These are phyloP conservation scores for Dufourea novaeangliae DNA, from an alignment of 1,140 invertebrate species.

Conservation along the genomic window DNA sequence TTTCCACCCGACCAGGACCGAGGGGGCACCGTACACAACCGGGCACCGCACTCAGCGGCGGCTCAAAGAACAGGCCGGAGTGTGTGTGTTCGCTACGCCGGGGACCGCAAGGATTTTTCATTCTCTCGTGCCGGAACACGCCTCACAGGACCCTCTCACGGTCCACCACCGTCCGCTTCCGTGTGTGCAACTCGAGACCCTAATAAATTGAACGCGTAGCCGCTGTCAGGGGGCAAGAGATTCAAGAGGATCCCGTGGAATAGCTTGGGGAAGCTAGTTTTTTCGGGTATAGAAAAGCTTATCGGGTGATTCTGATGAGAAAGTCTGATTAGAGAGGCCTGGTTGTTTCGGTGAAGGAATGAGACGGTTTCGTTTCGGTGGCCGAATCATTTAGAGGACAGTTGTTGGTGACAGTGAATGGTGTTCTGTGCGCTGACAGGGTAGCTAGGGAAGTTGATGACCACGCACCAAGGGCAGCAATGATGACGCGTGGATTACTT, in stretches of 20 bases:
- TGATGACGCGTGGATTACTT: slow-evolving; percentile 18
- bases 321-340: background rate
- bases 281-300: too few relatives aligned
- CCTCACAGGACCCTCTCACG: background rate
- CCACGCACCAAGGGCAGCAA: background rate
- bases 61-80: slow-evolving; percentile 36
- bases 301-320: too few relatives aligned
- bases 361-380: background rate
- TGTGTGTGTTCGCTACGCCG: slow-evolving; percentile 1
- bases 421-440: background rate
- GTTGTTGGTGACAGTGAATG: slow-evolving; percentile 22
- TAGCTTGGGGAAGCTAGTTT: too few relatives aligned
- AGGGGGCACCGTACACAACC: slow-evolving; percentile 13
- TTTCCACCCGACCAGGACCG: slow-evolving; percentile 38
- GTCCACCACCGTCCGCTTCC: background rate
- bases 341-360: slow-evolving; percentile 2
- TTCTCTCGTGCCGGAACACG: background rate
- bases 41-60: slow-evolving; percentile 31
- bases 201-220: slow-evolving; percentile 8
- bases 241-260: background rate
- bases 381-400: background rate
- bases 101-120: slow-evolving; percentile 30
- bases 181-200: background rate
- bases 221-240: background rate
- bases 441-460: slow-evolving; percentile 20